These are phyloP conservation scores for Lithobates sylvaticus DNA, from an alignment of 2,797 vertebrate genomes.

Conservation along the genomic window DNA sequence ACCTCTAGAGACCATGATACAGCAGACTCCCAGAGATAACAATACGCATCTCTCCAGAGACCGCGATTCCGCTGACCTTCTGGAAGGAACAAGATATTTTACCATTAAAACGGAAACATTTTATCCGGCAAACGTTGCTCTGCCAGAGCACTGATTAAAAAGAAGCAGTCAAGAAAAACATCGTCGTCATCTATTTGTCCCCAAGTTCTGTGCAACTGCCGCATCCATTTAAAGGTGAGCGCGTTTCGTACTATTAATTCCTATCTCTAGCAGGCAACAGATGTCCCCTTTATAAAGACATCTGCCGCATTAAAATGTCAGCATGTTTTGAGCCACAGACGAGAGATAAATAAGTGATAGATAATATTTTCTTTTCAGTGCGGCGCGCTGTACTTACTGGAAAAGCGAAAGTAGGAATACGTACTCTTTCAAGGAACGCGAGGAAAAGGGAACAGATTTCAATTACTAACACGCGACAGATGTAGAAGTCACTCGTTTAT, in stretches of 20 bases:
- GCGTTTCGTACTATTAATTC: neutral
- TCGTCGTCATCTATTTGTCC: neutral
- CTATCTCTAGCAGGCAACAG: neutral
- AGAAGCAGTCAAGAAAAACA: neutral
- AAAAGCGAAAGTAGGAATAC: neutral
- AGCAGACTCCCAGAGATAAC: neutral
- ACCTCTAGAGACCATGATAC: neutral
- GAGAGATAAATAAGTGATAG: constrained; percentile 22
- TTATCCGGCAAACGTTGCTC: neutral
- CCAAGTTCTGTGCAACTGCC: neutral
- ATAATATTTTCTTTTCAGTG: constrained; percentile 7
- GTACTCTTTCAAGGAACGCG: neutral
- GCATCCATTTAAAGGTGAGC: constrained; percentile 20
- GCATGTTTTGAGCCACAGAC: constrained; percentile 14
- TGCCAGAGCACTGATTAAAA: neutral
- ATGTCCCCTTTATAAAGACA: constrained; percentile 43
- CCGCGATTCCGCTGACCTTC: neutral
- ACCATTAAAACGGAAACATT: neutral
- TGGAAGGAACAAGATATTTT: neutral
- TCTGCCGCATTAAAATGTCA: constrained; percentile 9
- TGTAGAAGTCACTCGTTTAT: neutral
- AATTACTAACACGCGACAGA: constrained; percentile 7
- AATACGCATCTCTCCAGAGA: neutral
- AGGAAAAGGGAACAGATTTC: constrained; percentile 7
- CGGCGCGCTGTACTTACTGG: neutral